Percentiles rank a stretch among this genome's conserved stretches.
Conservation (phyloP, 2,797 vertebrate species). For the Lithobates pipiens region DNA sequence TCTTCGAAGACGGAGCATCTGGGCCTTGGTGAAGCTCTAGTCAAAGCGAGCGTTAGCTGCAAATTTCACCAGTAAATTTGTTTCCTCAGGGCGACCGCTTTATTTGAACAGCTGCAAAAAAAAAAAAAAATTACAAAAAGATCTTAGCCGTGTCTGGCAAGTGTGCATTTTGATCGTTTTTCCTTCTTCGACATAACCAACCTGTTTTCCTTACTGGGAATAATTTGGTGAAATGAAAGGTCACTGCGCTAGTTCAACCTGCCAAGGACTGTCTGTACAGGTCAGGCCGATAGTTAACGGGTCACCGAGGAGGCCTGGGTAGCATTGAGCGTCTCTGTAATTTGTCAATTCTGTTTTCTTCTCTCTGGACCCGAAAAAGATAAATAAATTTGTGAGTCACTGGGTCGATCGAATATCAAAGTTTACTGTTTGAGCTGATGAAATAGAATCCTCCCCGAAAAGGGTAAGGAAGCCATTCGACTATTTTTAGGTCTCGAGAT, state of each 20-base stretch:
- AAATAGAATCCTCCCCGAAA: not conserved
- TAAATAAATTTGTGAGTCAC: constrained; percentile 48
- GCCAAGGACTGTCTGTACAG: constrained; percentile 74
- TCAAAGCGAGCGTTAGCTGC: constrained; percentile 19
- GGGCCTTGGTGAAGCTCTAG: constrained; percentile 69
- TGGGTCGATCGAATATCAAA: constrained; percentile 57
- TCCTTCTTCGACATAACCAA: constrained; percentile 71
- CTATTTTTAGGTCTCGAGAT: constrained; percentile 25
- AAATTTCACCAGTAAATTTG: constrained; percentile 70
- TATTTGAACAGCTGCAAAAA: constrained; percentile 79
- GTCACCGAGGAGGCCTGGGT: constrained; percentile 62
- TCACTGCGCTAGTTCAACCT: constrained; percentile 78
- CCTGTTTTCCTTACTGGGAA: constrained; percentile 80
- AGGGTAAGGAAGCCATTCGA: constrained; percentile 17
- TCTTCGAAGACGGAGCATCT: constrained; percentile 77
- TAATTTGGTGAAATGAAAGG: constrained; percentile 85
- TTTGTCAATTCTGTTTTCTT: constrained; percentile 54
- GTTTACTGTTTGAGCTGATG: constrained; percentile 41
- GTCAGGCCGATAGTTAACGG: constrained; percentile 58
- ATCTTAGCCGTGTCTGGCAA: constrained; percentile 67
- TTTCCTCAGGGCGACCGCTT: constrained; percentile 75
- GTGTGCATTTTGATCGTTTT: constrained; percentile 68
- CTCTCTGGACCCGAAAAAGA: constrained; percentile 26
- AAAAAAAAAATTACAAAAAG: constrained; percentile 68
- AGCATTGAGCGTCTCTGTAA: constrained; percentile 48